Percentiles rank a stretch among this genome's conserved stretches.
phyloP scores from a whole-genome alignment of 2,113 vertebrate genomes.

The Sakesphorus luctuosus region DNA sequence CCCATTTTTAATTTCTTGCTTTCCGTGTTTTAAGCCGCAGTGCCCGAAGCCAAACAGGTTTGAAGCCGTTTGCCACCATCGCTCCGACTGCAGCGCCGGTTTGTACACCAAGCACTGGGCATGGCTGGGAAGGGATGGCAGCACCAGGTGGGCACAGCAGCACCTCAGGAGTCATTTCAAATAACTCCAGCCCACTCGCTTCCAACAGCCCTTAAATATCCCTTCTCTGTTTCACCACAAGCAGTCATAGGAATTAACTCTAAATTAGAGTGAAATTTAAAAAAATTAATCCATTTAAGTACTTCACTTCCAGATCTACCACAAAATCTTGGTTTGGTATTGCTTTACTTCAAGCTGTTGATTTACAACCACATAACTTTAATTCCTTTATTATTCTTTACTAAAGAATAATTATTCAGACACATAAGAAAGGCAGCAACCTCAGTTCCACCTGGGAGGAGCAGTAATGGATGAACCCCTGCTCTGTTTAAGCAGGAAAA shows the following conservation, averaged over 20 bases:
- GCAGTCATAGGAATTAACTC: neutral
- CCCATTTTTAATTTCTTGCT: slow-evolving; percentile 73
- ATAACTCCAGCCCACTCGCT: neutral
- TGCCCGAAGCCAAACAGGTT: slow-evolving; percentile 70
- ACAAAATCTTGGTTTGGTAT: neutral
- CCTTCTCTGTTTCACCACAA: neutral
- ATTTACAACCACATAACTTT: slow-evolving; percentile 9
- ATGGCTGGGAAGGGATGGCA: neutral
- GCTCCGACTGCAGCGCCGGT: neutral
- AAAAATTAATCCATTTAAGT: neutral
- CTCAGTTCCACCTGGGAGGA: neutral
- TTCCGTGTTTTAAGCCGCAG: slow-evolving; percentile 42
- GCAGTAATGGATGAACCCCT: neutral
- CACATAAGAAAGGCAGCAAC: neutral
- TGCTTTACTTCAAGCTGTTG: neutral
- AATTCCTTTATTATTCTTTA: slow-evolving; percentile 10
- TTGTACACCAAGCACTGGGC: neutral
- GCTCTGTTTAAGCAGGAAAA: neutral
- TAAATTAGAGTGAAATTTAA: neutral
- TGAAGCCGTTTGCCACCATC: slow-evolving; percentile 47
- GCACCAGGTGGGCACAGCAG: neutral
- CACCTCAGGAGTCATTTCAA: neutral
- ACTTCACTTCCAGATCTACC: neutral
- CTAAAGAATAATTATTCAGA: neutral
- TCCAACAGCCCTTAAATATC: neutral